A percentile compares a stretch with the other conserved stretches of the same genome.
Evolutionary conservation across 2,113 vertebrate species (phyloP).

Genomic region (Barnardius zonarius): DNA sequence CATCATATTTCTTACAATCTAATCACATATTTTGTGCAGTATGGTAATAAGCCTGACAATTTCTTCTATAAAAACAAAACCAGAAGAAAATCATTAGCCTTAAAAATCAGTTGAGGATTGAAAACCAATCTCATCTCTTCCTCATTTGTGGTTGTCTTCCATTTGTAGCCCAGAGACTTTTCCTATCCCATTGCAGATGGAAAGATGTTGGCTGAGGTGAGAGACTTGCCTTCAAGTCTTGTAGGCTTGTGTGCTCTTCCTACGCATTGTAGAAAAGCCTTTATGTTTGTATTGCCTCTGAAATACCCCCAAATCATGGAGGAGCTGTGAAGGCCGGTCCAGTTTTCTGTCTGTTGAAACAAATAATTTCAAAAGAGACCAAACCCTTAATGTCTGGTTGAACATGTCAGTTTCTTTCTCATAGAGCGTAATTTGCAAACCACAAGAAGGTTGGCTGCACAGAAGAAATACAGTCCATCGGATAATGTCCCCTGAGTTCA

Average conservation of each 20-base stretch:
- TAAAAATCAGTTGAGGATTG: neutral
- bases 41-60: neutral
- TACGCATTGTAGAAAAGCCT: neutral
- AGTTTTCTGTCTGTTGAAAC: neutral
- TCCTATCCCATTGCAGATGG: neutral
- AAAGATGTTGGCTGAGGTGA: neutral
- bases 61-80: neutral
- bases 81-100: neutral
- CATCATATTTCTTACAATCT: neutral
- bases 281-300: neutral
- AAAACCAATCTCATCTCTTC: neutral
- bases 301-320: neutral
- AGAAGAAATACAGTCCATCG: neutral
- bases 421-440: neutral
- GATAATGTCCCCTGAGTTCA: neutral
- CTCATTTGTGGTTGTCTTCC: neutral
- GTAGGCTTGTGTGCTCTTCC: neutral
- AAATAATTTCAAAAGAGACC: neutral
- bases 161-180: neutral
- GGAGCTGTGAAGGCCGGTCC: neutral
- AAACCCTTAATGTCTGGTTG: neutral
- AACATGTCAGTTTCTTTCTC: neutral
- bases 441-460: neutral
- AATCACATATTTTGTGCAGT: neutral
- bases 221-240: neutral